These are phyloP conservation scores for Propithecus deckenii DNA, from an alignment of 2,797 vertebrate genomes.

Conservation along the genomic window DNA sequence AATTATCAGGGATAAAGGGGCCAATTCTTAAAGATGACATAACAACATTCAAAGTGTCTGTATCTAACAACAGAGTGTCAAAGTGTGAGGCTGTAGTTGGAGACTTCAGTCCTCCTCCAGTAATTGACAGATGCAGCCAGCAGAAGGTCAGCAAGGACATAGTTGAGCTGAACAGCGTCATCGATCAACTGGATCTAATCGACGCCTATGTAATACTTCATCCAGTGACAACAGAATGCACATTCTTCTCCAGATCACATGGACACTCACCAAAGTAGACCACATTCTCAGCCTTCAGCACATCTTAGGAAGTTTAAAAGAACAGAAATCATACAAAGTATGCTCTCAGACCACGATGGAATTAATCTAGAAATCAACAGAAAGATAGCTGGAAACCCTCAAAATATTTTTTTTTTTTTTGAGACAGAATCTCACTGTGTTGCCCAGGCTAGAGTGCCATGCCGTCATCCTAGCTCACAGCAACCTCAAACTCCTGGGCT, in stretches of 20 bases:
- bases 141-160: background rate
- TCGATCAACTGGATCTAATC: background rate
- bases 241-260: background rate
- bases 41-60: background rate
- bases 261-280: background rate
- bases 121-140: background rate
- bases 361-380: background rate
- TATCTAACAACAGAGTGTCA: background rate
- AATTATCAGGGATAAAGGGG: background rate
- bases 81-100: background rate
- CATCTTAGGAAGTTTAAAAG: background rate
- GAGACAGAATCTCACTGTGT: too few relatives aligned
- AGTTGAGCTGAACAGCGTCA: background rate
- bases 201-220: background rate
- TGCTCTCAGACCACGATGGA: background rate
- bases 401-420: background rate
- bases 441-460: too few relatives aligned
- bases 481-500: too few relatives aligned
- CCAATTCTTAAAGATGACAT: background rate
- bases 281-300: background rate
- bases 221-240: background rate
- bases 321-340: background rate
- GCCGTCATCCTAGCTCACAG: too few relatives aligned
- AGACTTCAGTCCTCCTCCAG: background rate
- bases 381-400: background rate